Conservation (phyloP, 1,140 invertebrate species). For the Trichonephila inaurata region DNA sequence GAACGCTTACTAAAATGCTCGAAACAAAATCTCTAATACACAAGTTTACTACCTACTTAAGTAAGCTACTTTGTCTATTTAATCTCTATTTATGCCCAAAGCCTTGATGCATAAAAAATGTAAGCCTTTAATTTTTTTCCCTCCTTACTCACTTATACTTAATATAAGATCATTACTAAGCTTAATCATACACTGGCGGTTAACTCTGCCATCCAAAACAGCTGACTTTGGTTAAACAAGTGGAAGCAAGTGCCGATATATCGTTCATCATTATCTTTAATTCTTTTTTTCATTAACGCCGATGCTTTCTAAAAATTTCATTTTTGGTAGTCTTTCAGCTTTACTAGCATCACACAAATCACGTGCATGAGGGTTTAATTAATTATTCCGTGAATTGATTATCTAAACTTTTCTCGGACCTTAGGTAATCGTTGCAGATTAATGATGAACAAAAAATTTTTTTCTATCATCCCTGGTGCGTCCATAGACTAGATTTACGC, state of each 20-base stretch:
- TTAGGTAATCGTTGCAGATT: conserved; percentile 44
- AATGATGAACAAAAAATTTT: conserved; percentile 14
- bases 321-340: conserved; percentile 27
- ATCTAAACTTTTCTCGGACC: conserved; percentile 35
- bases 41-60: neutral
- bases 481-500: conserved; percentile 13
- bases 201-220: conserved; percentile 46
- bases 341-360: conserved; percentile 39
- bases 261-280: conserved; percentile 53
- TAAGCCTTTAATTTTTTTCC: neutral
- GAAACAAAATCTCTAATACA: neutral
- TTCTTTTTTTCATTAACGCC: conserved; percentile 1
- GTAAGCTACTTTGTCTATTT: conserved; percentile 33
- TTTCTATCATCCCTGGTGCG: neutral
- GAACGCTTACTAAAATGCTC: neutral
- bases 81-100: conserved; percentile 32
- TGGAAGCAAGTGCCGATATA: conserved; percentile 41
- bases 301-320: neutral
- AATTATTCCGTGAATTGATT: conserved; percentile 61
- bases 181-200: conserved; percentile 54
- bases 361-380: conserved; percentile 47
- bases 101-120: neutral
- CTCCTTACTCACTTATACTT: conserved; percentile 11
- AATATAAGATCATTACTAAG: conserved; percentile 54
- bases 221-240: conserved; percentile 56